Percentiles rank a stretch among this genome's conserved stretches.
phyloP scores from a whole-genome alignment of 2,888 invertebrate genomes.

The Xylota segnis region DNA sequence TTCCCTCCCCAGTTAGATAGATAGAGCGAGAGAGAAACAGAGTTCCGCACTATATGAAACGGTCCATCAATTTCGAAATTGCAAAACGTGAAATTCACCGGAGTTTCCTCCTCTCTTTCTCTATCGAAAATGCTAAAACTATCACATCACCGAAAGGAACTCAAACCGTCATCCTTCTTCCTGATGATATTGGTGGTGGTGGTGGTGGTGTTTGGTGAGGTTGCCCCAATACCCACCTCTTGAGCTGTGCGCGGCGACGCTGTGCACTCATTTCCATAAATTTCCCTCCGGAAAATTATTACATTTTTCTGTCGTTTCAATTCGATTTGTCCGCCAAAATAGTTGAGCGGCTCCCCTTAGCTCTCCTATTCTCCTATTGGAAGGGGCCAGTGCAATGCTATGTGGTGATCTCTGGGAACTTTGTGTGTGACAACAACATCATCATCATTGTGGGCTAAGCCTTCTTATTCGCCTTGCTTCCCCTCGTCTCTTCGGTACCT shows the following conservation, averaged over 20 bases:
- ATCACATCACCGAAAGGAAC: constrained; percentile 19
- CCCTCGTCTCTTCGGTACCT: constrained; percentile 32
- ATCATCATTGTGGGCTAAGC: constrained; percentile 56
- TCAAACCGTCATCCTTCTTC: constrained; percentile 12
- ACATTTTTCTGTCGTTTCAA: constrained; percentile 74
- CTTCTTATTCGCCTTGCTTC: constrained; percentile 26
- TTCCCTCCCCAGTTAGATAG: background rate
- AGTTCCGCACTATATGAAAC: constrained; percentile 30
- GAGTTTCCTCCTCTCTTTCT: background rate
- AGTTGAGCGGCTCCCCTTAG: constrained; percentile 30
- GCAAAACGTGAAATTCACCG: constrained; percentile 64
- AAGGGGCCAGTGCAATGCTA: background rate
- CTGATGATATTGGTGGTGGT: background rate
- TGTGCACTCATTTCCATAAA: constrained; percentile 73
- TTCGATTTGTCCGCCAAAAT: constrained; percentile 75
- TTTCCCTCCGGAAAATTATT: constrained; percentile 73
- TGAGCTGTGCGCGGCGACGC: constrained; percentile 15
- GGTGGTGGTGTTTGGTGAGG: background rate
- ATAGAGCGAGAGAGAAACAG: too few species aligned
- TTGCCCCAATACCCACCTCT: constrained; percentile 2
- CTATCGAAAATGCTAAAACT: background rate
- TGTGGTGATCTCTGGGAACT: constrained; percentile 74
- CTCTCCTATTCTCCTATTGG: background rate
- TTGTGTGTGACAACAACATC: constrained; percentile 76
- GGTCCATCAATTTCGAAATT: constrained; percentile 68